Percentiles rank a stretch among this genome's conserved stretches.
These are phyloP conservation scores for Siphamia tubifer DNA, from an alignment of 2,113 vertebrate genomes.

Conservation along the genomic window DNA sequence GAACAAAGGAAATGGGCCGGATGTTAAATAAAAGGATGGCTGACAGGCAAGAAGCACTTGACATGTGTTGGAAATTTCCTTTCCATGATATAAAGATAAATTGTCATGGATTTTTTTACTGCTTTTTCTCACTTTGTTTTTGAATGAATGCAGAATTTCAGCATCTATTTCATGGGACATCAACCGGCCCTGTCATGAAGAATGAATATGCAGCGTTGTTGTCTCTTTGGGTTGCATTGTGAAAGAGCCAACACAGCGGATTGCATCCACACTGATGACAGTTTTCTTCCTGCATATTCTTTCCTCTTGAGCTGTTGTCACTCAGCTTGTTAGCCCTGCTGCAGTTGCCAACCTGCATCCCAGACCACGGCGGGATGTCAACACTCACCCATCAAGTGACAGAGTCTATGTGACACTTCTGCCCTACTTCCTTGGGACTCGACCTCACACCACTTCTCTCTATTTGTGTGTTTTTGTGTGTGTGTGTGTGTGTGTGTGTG, in stretches of 20 bases:
- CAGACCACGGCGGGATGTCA: conserved; percentile 31
- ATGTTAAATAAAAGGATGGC: conserved; percentile 25
- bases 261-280: background rate
- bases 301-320: conserved; percentile 1
- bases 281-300: background rate
- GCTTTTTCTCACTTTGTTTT: background rate
- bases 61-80: background rate
- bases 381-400: conserved; percentile 46
- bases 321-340: conserved; percentile 26
- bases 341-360: conserved; percentile 43
- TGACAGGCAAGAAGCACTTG: conserved; percentile 27
- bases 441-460: conserved; percentile 16
- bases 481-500: too few species aligned
- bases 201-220: too few species aligned
- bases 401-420: conserved; percentile 57
- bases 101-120: background rate
- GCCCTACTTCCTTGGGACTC: conserved; percentile 55
- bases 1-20: conserved; percentile 38
- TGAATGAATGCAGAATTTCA: too few species aligned
- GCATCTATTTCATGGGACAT: background rate
- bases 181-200: background rate
- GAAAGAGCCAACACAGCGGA: too few species aligned
- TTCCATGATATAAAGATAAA: conserved; percentile 33
- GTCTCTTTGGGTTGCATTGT: too few species aligned
- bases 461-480: too few species aligned